Conservation (phyloP, 2,797 vertebrate species). For the Chelonia mydas region DNA sequence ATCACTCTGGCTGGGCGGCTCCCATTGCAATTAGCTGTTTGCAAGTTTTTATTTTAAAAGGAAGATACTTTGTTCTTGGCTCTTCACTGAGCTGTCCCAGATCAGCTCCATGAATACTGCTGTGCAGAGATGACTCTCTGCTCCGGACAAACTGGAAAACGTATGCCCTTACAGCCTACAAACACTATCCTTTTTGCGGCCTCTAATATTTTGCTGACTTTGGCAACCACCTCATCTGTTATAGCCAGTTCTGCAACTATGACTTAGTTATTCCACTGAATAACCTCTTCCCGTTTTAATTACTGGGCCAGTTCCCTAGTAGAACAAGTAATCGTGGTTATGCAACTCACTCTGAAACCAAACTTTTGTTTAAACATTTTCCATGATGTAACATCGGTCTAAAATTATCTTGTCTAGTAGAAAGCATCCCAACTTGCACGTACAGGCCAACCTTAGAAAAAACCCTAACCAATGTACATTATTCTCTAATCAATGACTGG, state of each 20-base stretch:
- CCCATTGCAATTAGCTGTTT: neutral
- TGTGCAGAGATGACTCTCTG: neutral
- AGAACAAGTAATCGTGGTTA: neutral
- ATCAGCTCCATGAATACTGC: neutral
- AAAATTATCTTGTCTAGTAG: constrained; percentile 23
- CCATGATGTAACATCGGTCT: constrained; percentile 24
- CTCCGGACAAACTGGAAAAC: neutral
- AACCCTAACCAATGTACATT: neutral
- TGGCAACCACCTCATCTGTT: neutral
- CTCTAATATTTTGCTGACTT: neutral
- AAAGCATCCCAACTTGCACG: neutral
- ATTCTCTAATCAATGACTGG: neutral
- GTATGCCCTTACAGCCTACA: neutral
- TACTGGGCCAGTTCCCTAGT: neutral
- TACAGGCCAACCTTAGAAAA: neutral
- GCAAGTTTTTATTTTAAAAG: neutral
- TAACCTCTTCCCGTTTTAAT: neutral
- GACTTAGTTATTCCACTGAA: neutral
- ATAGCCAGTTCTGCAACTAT: neutral
- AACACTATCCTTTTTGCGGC: neutral
- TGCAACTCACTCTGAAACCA: constrained; percentile 11
- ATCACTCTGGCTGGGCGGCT: neutral
- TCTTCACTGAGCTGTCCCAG: neutral
- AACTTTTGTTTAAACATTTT: neutral
- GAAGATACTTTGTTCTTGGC: neutral